Percentiles rank a stretch among this genome's conserved stretches.
These are phyloP conservation scores for Rhabdornis inornatus DNA, from an alignment of 2,113 vertebrate species.

Conservation along the genomic window DNA sequence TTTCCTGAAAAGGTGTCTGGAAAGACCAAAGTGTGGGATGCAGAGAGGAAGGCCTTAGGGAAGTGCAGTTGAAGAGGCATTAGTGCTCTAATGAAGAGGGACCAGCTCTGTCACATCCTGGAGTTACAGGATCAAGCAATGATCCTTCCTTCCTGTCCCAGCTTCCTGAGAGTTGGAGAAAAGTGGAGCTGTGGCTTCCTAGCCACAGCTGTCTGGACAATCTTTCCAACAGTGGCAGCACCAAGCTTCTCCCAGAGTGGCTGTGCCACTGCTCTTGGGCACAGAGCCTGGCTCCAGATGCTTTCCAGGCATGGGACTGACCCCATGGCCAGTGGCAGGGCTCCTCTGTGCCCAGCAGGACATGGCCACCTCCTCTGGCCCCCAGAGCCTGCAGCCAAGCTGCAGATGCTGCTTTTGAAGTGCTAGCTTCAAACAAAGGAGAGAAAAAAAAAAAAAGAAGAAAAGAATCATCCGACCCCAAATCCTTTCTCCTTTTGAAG, in stretches of 20 bases:
- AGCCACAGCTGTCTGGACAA: not conserved
- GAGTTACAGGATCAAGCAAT: not conserved
- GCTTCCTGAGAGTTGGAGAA: not conserved
- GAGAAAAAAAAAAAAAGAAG: not conserved
- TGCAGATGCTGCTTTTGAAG: constrained; percentile 39
- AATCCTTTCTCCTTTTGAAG: constrained; percentile 46
- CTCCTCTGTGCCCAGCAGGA: not conserved
- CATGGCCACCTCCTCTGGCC: not conserved
- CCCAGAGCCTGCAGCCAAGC: not conserved
- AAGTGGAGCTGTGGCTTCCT: not conserved
- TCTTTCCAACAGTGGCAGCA: not conserved
- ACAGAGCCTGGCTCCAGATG: rapidly evolving
- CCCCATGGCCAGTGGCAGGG: not conserved
- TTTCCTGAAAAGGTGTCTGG: not conserved
- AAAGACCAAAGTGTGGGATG: not conserved
- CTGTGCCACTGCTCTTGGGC: rapidly evolving
- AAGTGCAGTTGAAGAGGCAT: not conserved
- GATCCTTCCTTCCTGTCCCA: not conserved
- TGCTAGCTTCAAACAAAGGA: constrained; percentile 10
- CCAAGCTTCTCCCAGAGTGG: not conserved
- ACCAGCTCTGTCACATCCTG: not conserved
- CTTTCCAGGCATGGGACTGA: not conserved
- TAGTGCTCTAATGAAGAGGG: too few relatives aligned
- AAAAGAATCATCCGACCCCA: not conserved
- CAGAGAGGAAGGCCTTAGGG: not conserved